Base-by-base conservation (phyloP, 2,113 vertebrate genomes). In the Dasypus novemcinctus region DNA sequence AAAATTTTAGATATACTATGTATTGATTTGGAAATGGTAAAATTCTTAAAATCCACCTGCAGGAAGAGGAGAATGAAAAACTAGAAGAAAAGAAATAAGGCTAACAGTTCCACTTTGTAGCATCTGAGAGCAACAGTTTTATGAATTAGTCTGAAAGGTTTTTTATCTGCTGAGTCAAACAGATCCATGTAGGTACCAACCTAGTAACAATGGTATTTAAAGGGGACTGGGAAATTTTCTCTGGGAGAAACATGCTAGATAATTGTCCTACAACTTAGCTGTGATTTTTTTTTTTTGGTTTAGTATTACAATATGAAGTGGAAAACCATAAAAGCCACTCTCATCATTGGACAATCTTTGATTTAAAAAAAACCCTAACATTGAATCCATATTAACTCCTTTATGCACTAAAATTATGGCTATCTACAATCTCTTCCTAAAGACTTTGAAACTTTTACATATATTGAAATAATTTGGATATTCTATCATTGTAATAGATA, bases 1-100 rank as follows among this genome's bases (percentile, higher is more conserved):
- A 98, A 98, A 89, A 99, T 98, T 95, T 98, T 98, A 97, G 99
- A 99, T 81, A 99, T 96, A 84, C 97, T 97, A 5, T 98, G 98
- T 59, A 99, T 98, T 95, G 98, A 98, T 94, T 98, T 98, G 82
- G 98, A 98, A 43, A 91, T 97, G 46, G 46, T 49, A 49, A 49
- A 49, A 49, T 49, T 49, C 46, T 49, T 49, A 49, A 49, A 49
- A 49, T 9, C 46, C 46, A 49, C 46, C 46, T 49, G 46, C 11
- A 49, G 46, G 46, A 49, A 49, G 46, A 49, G 46, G 46, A 49
- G 46, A 49, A 49, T 49, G 46, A 49, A 49, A 49, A 49, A 49
- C 46, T 49, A 49, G 46, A 49, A 49, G 46, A 11, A 49, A 49
- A 49, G 46, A 49, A 49, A 9, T 49, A 49, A 49, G 46, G 46